Percentiles rank a stretch among this genome's conserved stretches.
phyloP scores from a whole-genome alignment of 2,113 vertebrate species.

The Ancistrus triradiatus region DNA sequence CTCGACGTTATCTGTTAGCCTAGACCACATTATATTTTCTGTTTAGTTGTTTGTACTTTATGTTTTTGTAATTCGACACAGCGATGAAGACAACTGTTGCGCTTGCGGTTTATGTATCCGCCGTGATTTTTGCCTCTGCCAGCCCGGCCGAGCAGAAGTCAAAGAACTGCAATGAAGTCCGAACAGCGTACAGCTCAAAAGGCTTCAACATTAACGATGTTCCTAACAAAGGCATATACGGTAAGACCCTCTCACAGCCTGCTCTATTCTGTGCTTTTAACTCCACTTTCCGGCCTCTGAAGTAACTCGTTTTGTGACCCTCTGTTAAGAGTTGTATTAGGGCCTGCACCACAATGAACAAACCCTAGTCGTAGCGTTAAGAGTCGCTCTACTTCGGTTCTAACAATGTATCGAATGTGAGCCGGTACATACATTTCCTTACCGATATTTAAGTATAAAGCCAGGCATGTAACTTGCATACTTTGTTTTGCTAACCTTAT shows the following conservation, averaged over 20 bases:
- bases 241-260: conserved; percentile 59
- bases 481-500: too few species aligned
- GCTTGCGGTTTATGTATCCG: conserved; percentile 66
- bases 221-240: conserved; percentile 79
- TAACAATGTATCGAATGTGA: too few species aligned
- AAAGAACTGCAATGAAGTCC: conserved; percentile 85
- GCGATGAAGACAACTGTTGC: conserved; percentile 62
- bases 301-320: neutral
- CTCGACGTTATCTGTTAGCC: conserved; percentile 47
- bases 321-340: neutral
- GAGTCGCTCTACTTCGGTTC: neutral
- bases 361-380: neutral
- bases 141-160: conserved; percentile 73
- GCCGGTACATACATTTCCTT: too few species aligned
- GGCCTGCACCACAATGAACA: neutral
- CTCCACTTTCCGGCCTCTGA: neutral
- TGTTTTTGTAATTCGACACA: neutral
- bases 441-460: too few species aligned
- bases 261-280: neutral
- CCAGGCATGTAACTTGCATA: too few species aligned
- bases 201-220: conserved; percentile 88
- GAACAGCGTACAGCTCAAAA: conserved; percentile 79
- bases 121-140: conserved; percentile 57
- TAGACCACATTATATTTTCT: conserved; percentile 31
- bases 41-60: neutral